Percentiles rank a stretch among this genome's conserved stretches.
phyloP scores from a whole-genome alignment of 1,140 invertebrate genomes.

The Drosophila fuyamai region DNA sequence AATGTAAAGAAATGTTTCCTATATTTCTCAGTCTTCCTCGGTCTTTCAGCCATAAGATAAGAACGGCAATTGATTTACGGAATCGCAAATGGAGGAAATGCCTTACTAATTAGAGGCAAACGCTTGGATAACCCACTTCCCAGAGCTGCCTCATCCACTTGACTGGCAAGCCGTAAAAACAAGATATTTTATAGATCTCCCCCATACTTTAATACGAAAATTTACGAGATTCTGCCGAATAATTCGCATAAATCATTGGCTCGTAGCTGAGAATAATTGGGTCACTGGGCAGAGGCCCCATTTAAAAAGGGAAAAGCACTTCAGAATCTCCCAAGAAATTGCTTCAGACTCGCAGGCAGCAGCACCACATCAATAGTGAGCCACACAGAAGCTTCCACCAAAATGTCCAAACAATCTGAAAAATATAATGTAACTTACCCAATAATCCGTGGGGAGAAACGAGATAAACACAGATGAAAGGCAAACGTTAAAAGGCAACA shows the following conservation, averaged over 20 bases:
- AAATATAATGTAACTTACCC: slow-evolving; percentile 59
- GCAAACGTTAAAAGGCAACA: slow-evolving; percentile 64
- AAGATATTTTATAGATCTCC: slow-evolving; percentile 40
- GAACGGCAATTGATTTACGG: slow-evolving; percentile 29
- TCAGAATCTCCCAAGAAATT: slow-evolving; percentile 58
- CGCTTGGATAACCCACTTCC: slow-evolving; percentile 21
- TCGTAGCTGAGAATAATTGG: slow-evolving; percentile 43
- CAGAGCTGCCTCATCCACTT: slow-evolving; percentile 25
- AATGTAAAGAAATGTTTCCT: slow-evolving; percentile 39
- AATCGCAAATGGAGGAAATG: slow-evolving; percentile 18
- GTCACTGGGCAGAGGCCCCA: slow-evolving; percentile 56
- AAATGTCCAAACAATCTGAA: slow-evolving; percentile 60
- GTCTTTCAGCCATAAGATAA: too few relatives aligned
- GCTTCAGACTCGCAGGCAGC: slow-evolving; percentile 32
- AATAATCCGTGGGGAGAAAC: slow-evolving; percentile 25
- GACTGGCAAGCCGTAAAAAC: slow-evolving; percentile 20
- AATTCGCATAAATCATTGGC: slow-evolving; percentile 76
- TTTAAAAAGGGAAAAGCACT: slow-evolving; percentile 75
- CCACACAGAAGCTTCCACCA: slow-evolving; percentile 21
- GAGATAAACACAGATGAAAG: slow-evolving; percentile 74
- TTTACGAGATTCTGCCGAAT: slow-evolving; percentile 54
- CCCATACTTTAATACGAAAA: slow-evolving; percentile 35
- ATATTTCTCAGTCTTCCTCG: slow-evolving; percentile 1
- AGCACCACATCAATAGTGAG: slow-evolving; percentile 56
- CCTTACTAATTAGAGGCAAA: slow-evolving; percentile 6